phyloP scores from a whole-genome alignment of 2,113 vertebrate species.

The Casuarius casuarius region DNA sequence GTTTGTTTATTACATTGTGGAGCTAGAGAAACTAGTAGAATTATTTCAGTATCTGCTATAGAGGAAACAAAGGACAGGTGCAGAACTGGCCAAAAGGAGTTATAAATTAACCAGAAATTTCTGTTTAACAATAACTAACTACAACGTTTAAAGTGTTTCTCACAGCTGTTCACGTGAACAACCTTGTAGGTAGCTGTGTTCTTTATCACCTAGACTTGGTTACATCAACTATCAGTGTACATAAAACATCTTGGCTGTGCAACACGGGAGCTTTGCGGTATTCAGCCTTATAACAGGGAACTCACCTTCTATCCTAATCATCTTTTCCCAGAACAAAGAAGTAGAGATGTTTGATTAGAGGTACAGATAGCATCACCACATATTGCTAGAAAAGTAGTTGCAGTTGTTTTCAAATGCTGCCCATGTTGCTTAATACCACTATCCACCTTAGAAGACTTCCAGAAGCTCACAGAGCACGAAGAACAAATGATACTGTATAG shows the following conservation, averaged over 20 bases:
- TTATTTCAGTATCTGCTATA: background rate
- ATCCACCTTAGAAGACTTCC: background rate
- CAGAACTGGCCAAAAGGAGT: background rate
- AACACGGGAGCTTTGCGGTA: background rate
- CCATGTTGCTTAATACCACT: background rate
- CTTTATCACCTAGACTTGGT: background rate
- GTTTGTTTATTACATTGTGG: background rate
- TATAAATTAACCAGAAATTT: background rate
- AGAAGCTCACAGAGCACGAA: background rate
- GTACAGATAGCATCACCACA: background rate
- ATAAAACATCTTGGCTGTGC: background rate
- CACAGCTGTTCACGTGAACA: background rate
- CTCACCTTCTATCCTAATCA: background rate
- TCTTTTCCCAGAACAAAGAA: background rate
- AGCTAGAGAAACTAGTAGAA: background rate
- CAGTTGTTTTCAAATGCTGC: background rate
- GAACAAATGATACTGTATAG: fast-evolving
- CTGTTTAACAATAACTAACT: background rate
- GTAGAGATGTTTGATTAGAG: background rate
- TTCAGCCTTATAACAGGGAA: background rate
- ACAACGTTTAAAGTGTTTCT: background rate
- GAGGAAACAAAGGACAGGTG: background rate
- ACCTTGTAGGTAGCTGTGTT: background rate
- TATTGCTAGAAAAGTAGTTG: background rate
- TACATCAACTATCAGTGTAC: background rate